Evolutionary conservation across 53 echinoderm and acorn worm species (phyloP).

Genomic region (Apostichopus leukothele): DNA sequence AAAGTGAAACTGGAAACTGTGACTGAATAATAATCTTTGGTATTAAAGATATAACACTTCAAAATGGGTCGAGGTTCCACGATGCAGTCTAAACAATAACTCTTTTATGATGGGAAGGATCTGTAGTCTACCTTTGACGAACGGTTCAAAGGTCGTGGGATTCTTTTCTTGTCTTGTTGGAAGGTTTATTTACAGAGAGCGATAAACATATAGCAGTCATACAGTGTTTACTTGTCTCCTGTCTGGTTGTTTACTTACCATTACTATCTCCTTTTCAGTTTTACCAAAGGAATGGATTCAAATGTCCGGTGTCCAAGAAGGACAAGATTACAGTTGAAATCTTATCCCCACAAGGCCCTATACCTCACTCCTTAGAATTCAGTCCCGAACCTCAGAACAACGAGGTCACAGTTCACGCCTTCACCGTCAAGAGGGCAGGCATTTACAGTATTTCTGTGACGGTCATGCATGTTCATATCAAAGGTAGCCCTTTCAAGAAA

Average conservation of each 20-base stretch:
- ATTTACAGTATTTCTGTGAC: slow-evolving; percentile 62
- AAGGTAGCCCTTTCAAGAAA: slow-evolving; percentile 77
- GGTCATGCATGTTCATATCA: slow-evolving; percentile 66
- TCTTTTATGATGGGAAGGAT: no score
- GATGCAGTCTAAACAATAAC: no score
- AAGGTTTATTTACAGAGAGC: slow-evolving; percentile 10
- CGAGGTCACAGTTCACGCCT: slow-evolving; percentile 69
- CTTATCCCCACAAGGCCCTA: slow-evolving; percentile 67
- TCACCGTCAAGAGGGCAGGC: slow-evolving; percentile 82
- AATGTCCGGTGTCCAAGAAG: slow-evolving; percentile 69
- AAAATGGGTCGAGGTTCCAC: no score
- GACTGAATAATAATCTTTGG: no score
- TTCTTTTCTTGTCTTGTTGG: not conserved
- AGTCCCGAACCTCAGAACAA: slow-evolving; percentile 52
- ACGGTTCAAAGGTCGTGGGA: not conserved
- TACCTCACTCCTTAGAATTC: slow-evolving; percentile 72
- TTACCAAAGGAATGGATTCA: slow-evolving; percentile 81
- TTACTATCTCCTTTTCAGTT: slow-evolving; percentile 55
- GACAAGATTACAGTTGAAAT: slow-evolving; percentile 71
- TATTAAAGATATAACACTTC: no score
- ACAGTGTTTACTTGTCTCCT: not conserved
- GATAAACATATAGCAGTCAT: not conserved
- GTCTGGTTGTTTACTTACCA: not conserved
- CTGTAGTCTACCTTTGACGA: no score
- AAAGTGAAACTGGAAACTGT: no score